Conservation (phyloP, 2,797 vertebrate genomes). For the Heliangelus exortis region DNA sequence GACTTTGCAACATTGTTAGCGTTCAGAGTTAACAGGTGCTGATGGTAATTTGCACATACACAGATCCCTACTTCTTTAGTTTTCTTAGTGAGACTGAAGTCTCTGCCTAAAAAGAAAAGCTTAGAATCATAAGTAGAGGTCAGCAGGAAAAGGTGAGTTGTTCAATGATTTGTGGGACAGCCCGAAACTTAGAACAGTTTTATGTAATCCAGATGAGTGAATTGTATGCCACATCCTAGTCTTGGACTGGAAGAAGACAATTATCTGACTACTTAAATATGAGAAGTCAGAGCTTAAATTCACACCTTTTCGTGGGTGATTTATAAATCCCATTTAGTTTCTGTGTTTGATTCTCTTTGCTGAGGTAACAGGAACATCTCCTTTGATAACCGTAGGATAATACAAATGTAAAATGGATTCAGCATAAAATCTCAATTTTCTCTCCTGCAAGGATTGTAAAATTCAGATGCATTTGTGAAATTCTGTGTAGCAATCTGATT, state of each 20-base stretch:
- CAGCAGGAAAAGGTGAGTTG: neutral
- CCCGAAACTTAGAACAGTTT: neutral
- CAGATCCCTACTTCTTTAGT: neutral
- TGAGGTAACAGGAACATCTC: neutral
- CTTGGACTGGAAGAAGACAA: neutral
- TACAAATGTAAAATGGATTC: neutral
- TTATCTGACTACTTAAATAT: neutral
- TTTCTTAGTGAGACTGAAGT: neutral
- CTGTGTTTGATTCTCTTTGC: neutral
- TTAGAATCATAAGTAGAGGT: neutral
- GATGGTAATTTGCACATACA: neutral
- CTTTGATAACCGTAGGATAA: neutral
- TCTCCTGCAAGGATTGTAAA: neutral
- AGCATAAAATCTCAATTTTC: constrained; percentile 8
- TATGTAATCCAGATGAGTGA: neutral
- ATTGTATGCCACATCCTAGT: neutral
- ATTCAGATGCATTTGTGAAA: neutral
- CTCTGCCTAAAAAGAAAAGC: neutral
- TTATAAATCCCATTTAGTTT: neutral
- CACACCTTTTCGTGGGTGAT: neutral
- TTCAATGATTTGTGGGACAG: neutral
- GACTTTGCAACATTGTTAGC: neutral
- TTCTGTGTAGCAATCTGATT: neutral
- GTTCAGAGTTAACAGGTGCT: neutral
- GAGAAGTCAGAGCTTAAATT: neutral